Evolutionary conservation across 2,888 invertebrate species (phyloP), one percentile per base, ranked within the genome.

Genomic region (Horisme vitalbata): DNA sequence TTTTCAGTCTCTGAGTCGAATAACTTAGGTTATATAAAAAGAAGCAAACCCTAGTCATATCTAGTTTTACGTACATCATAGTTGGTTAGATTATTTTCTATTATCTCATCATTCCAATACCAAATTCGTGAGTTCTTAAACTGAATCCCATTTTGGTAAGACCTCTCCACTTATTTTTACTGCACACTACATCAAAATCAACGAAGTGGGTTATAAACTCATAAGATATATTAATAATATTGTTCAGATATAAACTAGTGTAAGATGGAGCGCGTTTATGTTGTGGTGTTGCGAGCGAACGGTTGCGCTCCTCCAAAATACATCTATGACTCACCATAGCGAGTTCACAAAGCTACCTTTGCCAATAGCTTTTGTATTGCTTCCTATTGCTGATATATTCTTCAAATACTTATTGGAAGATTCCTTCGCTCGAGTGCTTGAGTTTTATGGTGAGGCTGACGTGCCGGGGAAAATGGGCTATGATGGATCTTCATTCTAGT

Each of bases 291-390:
- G 61, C 65, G 57, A 59, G 52, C 55, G 60, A 52, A 63, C 65
- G 66, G 66, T 64, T 61, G 65, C 66, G 59, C 66, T 70, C 64
- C 59, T 67, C 79, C 54, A 65, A 86, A 88, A 89, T 86, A 87
- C 75, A 55, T 68, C 55, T 56, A 63, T 89, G 88, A 89, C 71
- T 87, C 88, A 88, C 58, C 61, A 65, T 59, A 45, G 66, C 74
- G 75, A 75, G 85, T 86, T 86, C 82, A 83, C 84, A 80, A 79
- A 81, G 72, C 72, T 76, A 77, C 81, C 83, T 83, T 78, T 84
- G 85, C 87, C 87, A 87, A 87, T 86, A 77, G 78, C 79, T 83
- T 79, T 78, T 79, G 76, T 83, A 82, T 79, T 80, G 77, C 84
- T 87, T 88, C 88, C 86, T 87, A 83, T 76, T 80, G 74, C 73